These are phyloP conservation scores for Chouioia cunea DNA, from an alignment of 2,888 invertebrate species.

Conservation along the genomic window DNA sequence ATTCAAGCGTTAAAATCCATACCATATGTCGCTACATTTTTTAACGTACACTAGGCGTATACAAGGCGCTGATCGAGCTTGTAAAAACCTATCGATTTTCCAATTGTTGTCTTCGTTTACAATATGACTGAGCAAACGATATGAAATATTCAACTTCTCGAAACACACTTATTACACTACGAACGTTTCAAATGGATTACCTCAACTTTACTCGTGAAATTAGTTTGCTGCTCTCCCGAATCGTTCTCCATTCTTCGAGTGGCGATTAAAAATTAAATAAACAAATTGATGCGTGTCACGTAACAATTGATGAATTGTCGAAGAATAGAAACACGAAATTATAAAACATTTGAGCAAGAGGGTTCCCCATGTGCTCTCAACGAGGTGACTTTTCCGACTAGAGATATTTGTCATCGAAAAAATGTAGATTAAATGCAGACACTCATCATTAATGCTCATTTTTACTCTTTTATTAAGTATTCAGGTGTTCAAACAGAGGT, in stretches of 20 bases:
- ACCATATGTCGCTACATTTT: too few species aligned
- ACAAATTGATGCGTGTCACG: not conserved
- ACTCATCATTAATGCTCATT: conserved; percentile 68
- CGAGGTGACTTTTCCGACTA: conserved; percentile 61
- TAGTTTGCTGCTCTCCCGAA: conserved; percentile 55
- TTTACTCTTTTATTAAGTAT: conserved; percentile 68
- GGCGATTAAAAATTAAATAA: not conserved
- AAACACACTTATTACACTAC: too few species aligned
- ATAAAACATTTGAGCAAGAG: not conserved
- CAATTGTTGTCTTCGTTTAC: too few species aligned
- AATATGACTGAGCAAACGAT: too few species aligned
- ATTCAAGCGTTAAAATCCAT: too few species aligned
- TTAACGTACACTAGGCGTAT: too few species aligned
- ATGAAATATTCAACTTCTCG: too few species aligned
- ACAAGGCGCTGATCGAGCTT: too few species aligned
- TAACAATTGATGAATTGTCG: too few species aligned
- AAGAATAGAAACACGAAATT: not conserved
- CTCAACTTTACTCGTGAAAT: conserved; percentile 57
- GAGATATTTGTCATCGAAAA: conserved; percentile 61
- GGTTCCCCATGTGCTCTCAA: conserved; percentile 46
- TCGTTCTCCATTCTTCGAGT: conserved; percentile 56
- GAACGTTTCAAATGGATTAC: conserved; percentile 51
- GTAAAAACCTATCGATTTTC: too few species aligned
- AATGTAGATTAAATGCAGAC: conserved; percentile 65
- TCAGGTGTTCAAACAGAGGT: conserved; percentile 67